Conservation (phyloP, 2,113 vertebrate species). For the Acrocephalus kingi region DNA sequence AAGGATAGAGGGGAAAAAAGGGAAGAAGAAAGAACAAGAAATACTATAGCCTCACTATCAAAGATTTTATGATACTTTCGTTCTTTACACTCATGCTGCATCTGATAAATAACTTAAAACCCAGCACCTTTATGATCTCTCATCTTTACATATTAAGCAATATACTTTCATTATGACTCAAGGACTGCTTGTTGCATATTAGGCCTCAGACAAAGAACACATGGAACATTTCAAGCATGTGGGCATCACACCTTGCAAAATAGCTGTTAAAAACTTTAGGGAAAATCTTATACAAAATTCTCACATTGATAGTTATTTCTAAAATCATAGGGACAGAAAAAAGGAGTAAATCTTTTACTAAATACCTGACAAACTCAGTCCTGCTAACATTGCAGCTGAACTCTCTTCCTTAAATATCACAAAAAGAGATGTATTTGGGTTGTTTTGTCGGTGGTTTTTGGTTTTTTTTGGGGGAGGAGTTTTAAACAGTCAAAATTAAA, state of each 20-base stretch:
- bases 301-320: not conserved
- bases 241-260: not conserved
- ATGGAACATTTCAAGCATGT: not conserved
- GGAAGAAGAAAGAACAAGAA: not conserved
- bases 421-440: not conserved
- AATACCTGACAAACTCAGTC: not conserved
- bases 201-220: not conserved
- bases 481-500: not conserved
- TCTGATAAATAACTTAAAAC: not conserved
- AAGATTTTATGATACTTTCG: fast-evolving
- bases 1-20: not conserved
- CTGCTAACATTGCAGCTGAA: not conserved
- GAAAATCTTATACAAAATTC: not conserved
- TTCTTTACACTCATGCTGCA: not conserved
- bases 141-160: not conserved
- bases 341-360: not conserved
- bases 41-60: not conserved
- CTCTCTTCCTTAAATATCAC: not conserved
- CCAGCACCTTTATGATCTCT: not conserved
- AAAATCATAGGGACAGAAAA: not conserved
- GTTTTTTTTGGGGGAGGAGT: no score
- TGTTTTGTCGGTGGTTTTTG: not conserved
- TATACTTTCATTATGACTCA: not conserved
- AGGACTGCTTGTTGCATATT: not conserved
- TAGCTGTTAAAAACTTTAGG: not conserved